These are phyloP conservation scores for Stigmatopora argus DNA, from an alignment of 2,113 vertebrate genomes.

Conservation along the genomic window DNA sequence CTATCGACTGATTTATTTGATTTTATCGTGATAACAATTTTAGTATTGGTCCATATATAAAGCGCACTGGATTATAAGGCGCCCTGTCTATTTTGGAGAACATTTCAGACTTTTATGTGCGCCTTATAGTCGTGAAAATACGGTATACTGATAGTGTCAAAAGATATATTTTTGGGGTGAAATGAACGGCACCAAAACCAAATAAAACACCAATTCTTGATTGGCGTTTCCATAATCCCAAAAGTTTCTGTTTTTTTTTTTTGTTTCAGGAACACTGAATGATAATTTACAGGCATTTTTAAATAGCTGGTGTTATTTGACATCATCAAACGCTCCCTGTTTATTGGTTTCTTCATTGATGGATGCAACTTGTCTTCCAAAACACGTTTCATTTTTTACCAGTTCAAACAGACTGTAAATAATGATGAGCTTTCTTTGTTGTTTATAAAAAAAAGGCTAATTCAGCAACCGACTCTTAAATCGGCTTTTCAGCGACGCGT, in stretches of 20 bases:
- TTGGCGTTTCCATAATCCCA: not conserved
- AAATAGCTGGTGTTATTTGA: not conserved
- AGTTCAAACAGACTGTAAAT: conserved; percentile 48
- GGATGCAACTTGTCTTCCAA: not conserved
- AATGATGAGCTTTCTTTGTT: conserved; percentile 19
- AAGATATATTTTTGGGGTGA: too few relatives aligned
- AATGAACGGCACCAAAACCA: too few relatives aligned
- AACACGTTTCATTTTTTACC: conserved; percentile 3
- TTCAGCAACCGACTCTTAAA: conserved; percentile 6
- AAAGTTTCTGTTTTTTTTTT: not conserved
- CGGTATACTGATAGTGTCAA: too few relatives aligned
- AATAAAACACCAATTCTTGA: not conserved
- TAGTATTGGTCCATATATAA: too few relatives aligned
- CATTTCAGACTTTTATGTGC: too few relatives aligned
- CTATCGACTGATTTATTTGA: too few relatives aligned
- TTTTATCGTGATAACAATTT: too few relatives aligned
- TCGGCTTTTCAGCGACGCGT: conserved; percentile 23
- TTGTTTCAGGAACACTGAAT: not conserved
- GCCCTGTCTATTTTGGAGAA: too few relatives aligned
- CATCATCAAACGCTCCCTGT: not conserved
- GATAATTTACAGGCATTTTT: not conserved
- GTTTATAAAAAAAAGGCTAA: conserved; percentile 16
- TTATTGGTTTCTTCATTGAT: not conserved
- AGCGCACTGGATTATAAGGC: too few relatives aligned
- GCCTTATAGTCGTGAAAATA: too few relatives aligned